Base-by-base conservation (phyloP, 2,113 vertebrate genomes). In the Neolamprologus variostigma region DNA sequence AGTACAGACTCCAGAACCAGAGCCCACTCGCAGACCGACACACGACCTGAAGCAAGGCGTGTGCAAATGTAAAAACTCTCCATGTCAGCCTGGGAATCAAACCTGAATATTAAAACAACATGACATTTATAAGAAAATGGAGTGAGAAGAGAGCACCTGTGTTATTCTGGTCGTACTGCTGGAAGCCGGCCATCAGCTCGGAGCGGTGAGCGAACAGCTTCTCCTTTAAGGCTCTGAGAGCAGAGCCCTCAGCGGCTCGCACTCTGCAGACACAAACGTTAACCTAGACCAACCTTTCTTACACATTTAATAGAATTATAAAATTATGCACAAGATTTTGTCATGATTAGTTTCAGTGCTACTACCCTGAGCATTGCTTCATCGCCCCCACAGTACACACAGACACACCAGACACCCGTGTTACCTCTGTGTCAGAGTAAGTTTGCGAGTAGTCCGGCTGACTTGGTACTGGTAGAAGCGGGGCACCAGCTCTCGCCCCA, bases 401-500 rank as follows among this genome's bases (percentile, higher is more conserved):
- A 94, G 91, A 89, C 23, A 11, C 83, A 7, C 8, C 35, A 94
- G 91, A 89, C 26, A 9, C 83, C 7, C 10, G 13, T 88, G 73
- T 78, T 78, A 99, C 99, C 98, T 98, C 93, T 99, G 96, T 4
- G 87, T 95, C 78, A 98, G 96, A 2, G 98, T 98, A 85, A 96
- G 95, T 84, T 95, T 95, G 87, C 95, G 93, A 2, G 97, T 98
- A 35, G 92, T 35, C 89, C 93, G 96, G 92, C 97, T 97, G 91
- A 98, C 97, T 96, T 97, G 99, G 87, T 98, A 99, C 94, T 98
- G 98, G 91, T 98, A 97, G 92, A 99, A 99, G 4, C 95, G 97
- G 13, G 97, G 98, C 4, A 84, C 81, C 47, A 96, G 89, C 16
- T 97, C 96, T 19, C 94, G 95, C 12, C 97, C 96, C 91, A 99